Conservation (phyloP, 1,140 invertebrate genomes). For the Drosophila mauritiana region DNA sequence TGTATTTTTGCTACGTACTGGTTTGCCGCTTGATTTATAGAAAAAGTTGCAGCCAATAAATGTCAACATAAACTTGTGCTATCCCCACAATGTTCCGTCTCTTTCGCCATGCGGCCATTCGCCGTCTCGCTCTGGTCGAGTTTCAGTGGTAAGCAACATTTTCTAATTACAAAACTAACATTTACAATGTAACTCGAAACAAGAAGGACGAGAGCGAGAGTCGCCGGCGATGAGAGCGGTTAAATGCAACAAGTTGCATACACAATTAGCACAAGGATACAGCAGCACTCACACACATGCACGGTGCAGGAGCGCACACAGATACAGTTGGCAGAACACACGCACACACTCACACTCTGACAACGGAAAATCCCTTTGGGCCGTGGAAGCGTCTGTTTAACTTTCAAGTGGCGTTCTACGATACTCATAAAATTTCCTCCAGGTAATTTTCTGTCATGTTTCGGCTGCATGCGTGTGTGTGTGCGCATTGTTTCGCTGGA, state of each 20-base stretch:
- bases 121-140: conserved; percentile 9
- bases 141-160: conserved; percentile 68
- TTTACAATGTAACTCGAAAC: conserved; percentile 78
- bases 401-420: conserved; percentile 75
- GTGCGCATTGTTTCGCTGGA: conserved; percentile 64
- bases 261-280: conserved; percentile 73
- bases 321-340: neutral
- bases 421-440: conserved; percentile 82
- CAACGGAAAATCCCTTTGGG: conserved; percentile 36
- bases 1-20: neutral
- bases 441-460: conserved; percentile 74
- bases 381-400: conserved; percentile 76
- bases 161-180: conserved; percentile 83
- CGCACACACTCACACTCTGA: conserved; percentile 13
- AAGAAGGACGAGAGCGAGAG: conserved; percentile 16
- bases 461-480: conserved; percentile 31
- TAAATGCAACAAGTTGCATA: conserved; percentile 78
- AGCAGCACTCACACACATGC: conserved; percentile 22
- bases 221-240: conserved; percentile 41
- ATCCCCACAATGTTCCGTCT: neutral
- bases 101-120: neutral
- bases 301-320: neutral
- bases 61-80: conserved; percentile 60
- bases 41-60: conserved; percentile 80
- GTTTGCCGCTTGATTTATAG: conserved; percentile 60